A percentile compares a stretch with the other conserved stretches of the same genome.
phyloP scores from a whole-genome alignment of 2,797 vertebrate genomes.

The Takifugu rubripes region DNA sequence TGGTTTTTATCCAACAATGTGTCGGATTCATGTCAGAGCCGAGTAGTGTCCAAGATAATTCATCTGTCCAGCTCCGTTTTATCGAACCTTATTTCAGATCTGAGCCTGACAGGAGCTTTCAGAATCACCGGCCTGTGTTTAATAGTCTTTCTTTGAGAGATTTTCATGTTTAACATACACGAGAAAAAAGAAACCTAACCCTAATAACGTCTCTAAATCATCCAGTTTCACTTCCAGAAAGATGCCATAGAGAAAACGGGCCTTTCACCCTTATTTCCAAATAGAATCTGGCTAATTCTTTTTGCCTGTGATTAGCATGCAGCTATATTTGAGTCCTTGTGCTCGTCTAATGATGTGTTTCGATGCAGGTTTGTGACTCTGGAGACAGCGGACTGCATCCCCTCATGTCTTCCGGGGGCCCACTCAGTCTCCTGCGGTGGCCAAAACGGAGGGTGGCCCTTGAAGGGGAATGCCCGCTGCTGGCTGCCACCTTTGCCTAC shows the following conservation, averaged over 20 bases:
- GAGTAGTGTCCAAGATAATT: no score
- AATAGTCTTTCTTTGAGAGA: no score
- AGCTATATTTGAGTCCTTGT: background rate
- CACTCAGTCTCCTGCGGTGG: slow-evolving; percentile 94
- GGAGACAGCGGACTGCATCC: background rate
- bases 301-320: background rate
- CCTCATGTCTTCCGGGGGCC: slow-evolving; percentile 90
- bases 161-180: no score
- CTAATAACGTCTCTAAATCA: no score
- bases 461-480: slow-evolving; percentile 87
- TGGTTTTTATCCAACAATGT: no score
- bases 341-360: background rate
- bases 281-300: background rate
- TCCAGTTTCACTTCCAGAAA: slow-evolving; percentile 27
- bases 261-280: background rate
- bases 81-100: no score
- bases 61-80: no score
- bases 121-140: no score
- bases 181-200: slow-evolving; percentile 11
- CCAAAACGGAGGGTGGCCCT: slow-evolving; percentile 89
- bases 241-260: fast-evolving
- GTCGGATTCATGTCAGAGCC: no score
- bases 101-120: no score
- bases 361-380: background rate
- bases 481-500: slow-evolving; percentile 96